Conservation (phyloP, 2,888 invertebrate species). For the Athrips mouffetella region DNA sequence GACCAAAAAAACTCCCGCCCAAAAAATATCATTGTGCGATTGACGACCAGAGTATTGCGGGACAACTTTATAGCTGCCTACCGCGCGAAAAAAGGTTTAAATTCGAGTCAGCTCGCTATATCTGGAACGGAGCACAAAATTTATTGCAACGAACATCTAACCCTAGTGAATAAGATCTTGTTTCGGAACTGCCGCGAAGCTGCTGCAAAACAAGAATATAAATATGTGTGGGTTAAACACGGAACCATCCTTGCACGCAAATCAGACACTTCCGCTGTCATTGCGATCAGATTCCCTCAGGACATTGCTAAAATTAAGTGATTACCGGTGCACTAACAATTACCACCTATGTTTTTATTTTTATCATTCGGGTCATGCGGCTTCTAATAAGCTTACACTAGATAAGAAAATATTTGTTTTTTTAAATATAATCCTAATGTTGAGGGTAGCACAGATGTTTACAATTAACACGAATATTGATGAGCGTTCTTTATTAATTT, state of each 20-base stretch:
- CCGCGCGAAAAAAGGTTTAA: neutral
- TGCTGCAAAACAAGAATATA: slow-evolving; percentile 4
- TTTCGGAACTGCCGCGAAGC: slow-evolving; percentile 18
- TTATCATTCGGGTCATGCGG: too few relatives aligned
- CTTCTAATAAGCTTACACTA: too few relatives aligned
- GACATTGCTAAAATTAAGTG: slow-evolving; percentile 7
- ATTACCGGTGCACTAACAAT: too few relatives aligned
- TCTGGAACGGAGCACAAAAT: neutral
- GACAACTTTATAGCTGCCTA: slow-evolving; percentile 13
- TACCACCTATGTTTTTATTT: too few relatives aligned
- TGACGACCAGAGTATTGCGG: slow-evolving; percentile 9
- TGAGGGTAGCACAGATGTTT: too few relatives aligned
- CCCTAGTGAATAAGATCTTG: slow-evolving; percentile 10
- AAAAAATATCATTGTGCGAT: slow-evolving; percentile 13
- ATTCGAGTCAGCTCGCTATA: slow-evolving; percentile 9
- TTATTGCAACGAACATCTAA: slow-evolving; percentile 14
- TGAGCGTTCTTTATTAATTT: too few relatives aligned
- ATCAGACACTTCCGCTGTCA: slow-evolving; percentile 11
- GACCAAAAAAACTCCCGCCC: slow-evolving; percentile 5
- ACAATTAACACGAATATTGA: too few relatives aligned
- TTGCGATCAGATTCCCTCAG: slow-evolving; percentile 9
- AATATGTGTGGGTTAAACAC: too few relatives aligned
- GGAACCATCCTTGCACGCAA: slow-evolving; percentile 16
- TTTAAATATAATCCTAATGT: too few relatives aligned
- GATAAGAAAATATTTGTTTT: too few relatives aligned